phyloP scores from a whole-genome alignment of 1,140 invertebrate species.

The Drosophila ohnishii region DNA sequence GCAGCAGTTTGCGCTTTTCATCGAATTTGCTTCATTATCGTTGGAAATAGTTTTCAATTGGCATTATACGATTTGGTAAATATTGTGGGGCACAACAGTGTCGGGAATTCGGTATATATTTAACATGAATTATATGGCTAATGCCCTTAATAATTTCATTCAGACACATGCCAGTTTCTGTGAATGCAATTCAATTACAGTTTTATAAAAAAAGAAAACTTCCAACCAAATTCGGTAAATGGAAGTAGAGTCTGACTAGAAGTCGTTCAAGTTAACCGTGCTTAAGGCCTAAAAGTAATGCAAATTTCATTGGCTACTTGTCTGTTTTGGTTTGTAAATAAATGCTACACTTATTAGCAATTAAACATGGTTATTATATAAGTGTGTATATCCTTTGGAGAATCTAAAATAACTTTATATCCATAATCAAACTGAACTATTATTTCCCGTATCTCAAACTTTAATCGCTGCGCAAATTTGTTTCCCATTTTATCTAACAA shows the following conservation, averaged over 20 bases:
- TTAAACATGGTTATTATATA: neutral
- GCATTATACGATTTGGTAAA: constrained; percentile 39
- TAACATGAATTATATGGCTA: constrained; percentile 4
- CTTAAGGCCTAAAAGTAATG: constrained; percentile 13
- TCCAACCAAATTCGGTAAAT: neutral
- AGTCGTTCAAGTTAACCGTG: neutral
- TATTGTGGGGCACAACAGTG: constrained; percentile 35
- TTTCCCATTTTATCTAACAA: constrained; percentile 38
- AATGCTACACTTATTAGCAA: neutral
- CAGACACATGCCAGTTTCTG: neutral
- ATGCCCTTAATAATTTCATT: constrained; percentile 16
- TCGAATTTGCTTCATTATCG: constrained; percentile 44
- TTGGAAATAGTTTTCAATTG: constrained; percentile 50
- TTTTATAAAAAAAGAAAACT: neutral
- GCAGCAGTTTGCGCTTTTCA: constrained; percentile 31
- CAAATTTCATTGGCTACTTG: neutral
- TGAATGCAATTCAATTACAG: neutral
- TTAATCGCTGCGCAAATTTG: constrained; percentile 39
- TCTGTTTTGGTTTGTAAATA: neutral
- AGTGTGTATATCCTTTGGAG: neutral
- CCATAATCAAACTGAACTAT: neutral
- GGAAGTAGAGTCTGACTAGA: neutral
- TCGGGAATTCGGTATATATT: constrained; percentile 14
- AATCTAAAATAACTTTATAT: neutral
- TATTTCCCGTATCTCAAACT: constrained; percentile 15